phyloP scores from a whole-genome alignment of 2,113 vertebrate genomes.

The Nycticorax nycticorax region DNA sequence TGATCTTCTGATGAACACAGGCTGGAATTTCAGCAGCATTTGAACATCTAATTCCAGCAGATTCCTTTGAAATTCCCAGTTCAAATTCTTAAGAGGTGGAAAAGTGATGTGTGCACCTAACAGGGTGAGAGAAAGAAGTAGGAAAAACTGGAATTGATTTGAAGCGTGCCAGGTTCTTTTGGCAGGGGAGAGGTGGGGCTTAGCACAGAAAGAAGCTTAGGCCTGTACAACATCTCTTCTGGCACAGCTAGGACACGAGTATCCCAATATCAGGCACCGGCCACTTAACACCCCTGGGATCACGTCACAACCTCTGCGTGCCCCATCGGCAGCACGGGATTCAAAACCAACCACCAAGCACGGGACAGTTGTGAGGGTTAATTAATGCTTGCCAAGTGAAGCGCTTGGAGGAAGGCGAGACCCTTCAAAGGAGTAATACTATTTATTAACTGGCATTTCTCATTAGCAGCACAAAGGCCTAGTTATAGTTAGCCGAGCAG shows the following conservation, averaged over 20 bases:
- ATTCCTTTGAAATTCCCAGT: not conserved
- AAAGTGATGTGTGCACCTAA: not conserved
- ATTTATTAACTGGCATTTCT: not conserved
- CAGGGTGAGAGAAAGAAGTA: rapidly evolving
- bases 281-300: not conserved
- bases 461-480: not conserved
- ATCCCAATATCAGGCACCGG: not conserved
- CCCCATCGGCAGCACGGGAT: not conserved
- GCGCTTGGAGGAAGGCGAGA: not conserved
- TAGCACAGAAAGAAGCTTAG: not conserved
- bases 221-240: not conserved
- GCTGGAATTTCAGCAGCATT: not conserved
- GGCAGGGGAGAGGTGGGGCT: not conserved
- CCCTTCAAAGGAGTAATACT: not conserved
- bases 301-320: not conserved
- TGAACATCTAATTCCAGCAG: not conserved
- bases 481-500: not conserved
- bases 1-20: not conserved
- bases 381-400: not conserved
- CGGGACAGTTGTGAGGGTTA: not conserved
- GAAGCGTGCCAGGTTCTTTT: not conserved
- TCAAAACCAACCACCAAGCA: not conserved
- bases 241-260: not conserved
- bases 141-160: not conserved
- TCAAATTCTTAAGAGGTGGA: not conserved